Percentiles rank a stretch among this genome's conserved stretches.
Conservation (phyloP, 2,797 vertebrate species). For the Cyprinodon diabolis region DNA sequence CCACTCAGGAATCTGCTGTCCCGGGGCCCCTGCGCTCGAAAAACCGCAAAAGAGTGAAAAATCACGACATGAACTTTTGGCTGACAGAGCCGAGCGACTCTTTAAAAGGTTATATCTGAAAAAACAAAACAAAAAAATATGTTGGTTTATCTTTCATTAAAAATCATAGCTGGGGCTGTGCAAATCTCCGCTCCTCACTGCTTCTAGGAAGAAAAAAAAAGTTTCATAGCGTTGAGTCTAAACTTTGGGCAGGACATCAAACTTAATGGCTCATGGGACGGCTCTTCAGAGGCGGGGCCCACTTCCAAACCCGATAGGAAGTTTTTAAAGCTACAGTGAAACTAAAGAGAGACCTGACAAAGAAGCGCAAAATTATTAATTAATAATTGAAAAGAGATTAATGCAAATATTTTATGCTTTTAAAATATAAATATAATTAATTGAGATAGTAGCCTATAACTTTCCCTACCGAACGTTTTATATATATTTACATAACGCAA, state of each 20-base stretch:
- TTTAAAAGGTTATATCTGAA: not conserved
- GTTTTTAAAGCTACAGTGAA: conserved; percentile 77
- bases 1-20: conserved; percentile 62
- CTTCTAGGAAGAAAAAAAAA: conserved; percentile 60
- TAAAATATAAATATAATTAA: no score
- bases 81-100: conserved; percentile 1
- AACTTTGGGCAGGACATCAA: conserved; percentile 85
- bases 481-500: no score
- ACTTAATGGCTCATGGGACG: conserved; percentile 84
- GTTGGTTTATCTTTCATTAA: not conserved
- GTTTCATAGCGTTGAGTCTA: conserved; percentile 74
- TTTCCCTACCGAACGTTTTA: no score
- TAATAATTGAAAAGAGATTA: no score
- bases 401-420: no score
- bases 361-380: no score
- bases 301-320: conserved; percentile 62
- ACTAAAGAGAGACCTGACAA: not conserved
- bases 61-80: conserved; percentile 18
- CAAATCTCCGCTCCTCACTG: conserved; percentile 82
- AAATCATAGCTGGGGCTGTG: conserved; percentile 36
- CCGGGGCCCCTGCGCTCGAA: conserved; percentile 25
- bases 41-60: conserved; percentile 28
- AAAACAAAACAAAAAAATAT: not conserved
- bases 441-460: no score
- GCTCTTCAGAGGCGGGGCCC: conserved; percentile 70